These are phyloP conservation scores for Cabera pusaria DNA, from an alignment of 2,888 invertebrate species.

Conservation along the genomic window DNA sequence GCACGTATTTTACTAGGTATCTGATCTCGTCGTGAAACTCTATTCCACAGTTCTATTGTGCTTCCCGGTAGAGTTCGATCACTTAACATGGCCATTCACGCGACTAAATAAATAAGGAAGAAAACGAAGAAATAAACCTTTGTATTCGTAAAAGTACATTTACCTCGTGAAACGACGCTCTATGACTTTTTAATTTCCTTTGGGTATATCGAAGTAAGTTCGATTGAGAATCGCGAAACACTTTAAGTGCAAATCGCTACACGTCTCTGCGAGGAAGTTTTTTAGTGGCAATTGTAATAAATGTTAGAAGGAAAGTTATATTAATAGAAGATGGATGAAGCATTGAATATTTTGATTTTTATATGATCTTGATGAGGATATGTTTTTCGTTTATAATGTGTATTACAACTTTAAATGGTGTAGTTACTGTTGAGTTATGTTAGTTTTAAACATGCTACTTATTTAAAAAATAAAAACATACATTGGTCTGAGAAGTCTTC, in stretches of 20 bases:
- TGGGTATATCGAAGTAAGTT: slow-evolving; percentile 20
- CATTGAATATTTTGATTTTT: too few species aligned
- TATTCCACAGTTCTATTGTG: slow-evolving; percentile 31
- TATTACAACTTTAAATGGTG: too few species aligned
- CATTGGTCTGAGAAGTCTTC: too few species aligned
- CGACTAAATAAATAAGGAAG: slow-evolving; percentile 31
- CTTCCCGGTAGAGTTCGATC: slow-evolving; percentile 34
- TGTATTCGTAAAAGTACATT: slow-evolving; percentile 19
- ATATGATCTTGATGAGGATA: too few species aligned
- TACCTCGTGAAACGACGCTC: slow-evolving; percentile 18
- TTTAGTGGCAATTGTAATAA: too few species aligned
- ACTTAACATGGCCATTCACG: slow-evolving; percentile 33
- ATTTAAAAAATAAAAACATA: too few species aligned
- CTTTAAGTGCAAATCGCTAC: slow-evolving; percentile 5
- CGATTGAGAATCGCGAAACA: slow-evolving; percentile 17
- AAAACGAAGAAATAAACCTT: slow-evolving; percentile 21
- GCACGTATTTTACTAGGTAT: slow-evolving; percentile 34
- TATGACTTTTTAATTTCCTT: slow-evolving; percentile 29
- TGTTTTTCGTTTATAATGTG: too few species aligned
- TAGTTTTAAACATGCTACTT: too few species aligned
- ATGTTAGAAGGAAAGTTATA: too few species aligned
- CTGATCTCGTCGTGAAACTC: slow-evolving; percentile 32
- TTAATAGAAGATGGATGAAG: too few species aligned
- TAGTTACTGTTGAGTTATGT: too few species aligned
- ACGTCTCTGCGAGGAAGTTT: slow-evolving; percentile 1